Base-by-base conservation (phyloP, 2,888 invertebrate genomes). In the Herminia tarsipennalis region DNA sequence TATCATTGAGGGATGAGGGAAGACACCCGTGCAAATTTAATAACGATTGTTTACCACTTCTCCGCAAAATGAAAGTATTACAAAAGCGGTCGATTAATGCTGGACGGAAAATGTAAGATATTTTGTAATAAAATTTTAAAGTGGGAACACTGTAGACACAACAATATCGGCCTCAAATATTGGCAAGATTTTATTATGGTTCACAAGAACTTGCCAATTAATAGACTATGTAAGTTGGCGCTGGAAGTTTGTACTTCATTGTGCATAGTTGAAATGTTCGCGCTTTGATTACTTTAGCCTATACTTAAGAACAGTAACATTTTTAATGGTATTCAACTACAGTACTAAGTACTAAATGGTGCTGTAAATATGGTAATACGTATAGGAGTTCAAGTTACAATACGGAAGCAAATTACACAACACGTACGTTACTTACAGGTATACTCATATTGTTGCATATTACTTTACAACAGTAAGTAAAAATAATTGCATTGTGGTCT, bases 1-100 rank as follows among this genome's bases (percentile, higher is more conserved):
- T 62, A 74, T 65, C 76, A 74, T 71, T 72, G 70, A 78, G 72
- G 66, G 73, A 78, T 70, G 76, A 70, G 73, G 74, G 78, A 79
- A 83, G 83, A 83, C 82, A 83, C 76, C 83, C 85, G 85, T 85
- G 84, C 78, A 86, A 89, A 88, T 89, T 88, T 87, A 89, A 89
- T 88, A 89, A 89, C 83, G 84, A 89, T 88, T 89, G 87, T 88
- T 88, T 88, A 86, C 88, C 78, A 85, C 82, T 81, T 79, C 70
- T 54, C 81, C 76, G 72, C 79, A 79, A 81, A 87, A 86, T 83
- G 78, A 83, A 86, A 82, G 70, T 73, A 73, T 82, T 69, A 79
- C 68, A 75, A 78, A 83, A 78, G 74, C 76, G 73, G 70, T 70
- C 80, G 79, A 83, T 83, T 83, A 81, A 74, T 74, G 59, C 66